A percentile compares a stretch with the other conserved stretches of the same genome.
Conservation (phyloP, 2,888 invertebrate genomes). For the Blomia tropicalis region DNA sequence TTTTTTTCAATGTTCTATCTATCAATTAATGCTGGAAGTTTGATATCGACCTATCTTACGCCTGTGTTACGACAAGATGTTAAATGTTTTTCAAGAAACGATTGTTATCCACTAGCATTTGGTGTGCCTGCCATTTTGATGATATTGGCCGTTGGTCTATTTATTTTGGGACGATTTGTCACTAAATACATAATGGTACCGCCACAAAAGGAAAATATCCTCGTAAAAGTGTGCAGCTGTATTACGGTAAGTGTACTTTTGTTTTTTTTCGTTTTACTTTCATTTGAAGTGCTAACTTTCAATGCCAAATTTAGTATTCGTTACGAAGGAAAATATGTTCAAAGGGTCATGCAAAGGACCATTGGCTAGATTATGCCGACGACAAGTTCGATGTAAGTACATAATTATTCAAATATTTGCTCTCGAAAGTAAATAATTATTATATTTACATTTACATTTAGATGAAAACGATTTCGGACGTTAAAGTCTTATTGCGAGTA, state of each 20-base stretch:
- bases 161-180: constrained; percentile 52
- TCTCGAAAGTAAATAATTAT: neutral
- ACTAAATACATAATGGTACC: constrained; percentile 54
- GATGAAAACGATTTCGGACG: constrained; percentile 47
- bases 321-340: neutral
- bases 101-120: constrained; percentile 70
- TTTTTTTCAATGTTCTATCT: constrained; percentile 93
- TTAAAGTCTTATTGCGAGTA: constrained; percentile 57
- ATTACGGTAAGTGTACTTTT: constrained; percentile 50
- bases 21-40: constrained; percentile 70
- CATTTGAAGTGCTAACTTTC: neutral
- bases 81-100: constrained; percentile 55
- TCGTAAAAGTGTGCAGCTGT: constrained; percentile 57
- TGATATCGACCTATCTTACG: constrained; percentile 69
- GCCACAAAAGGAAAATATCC: constrained; percentile 59
- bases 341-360: constrained; percentile 42
- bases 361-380: constrained; percentile 81
- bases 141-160: constrained; percentile 64
- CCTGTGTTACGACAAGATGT: constrained; percentile 65
- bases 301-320: neutral
- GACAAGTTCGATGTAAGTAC: constrained; percentile 39
- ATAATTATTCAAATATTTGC: neutral
- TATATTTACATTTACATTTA: neutral
- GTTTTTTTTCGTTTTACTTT: neutral
- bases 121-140: constrained; percentile 73